Base-by-base conservation (phyloP, 2,113 vertebrate species). In the Mohoua ochrocephala region DNA sequence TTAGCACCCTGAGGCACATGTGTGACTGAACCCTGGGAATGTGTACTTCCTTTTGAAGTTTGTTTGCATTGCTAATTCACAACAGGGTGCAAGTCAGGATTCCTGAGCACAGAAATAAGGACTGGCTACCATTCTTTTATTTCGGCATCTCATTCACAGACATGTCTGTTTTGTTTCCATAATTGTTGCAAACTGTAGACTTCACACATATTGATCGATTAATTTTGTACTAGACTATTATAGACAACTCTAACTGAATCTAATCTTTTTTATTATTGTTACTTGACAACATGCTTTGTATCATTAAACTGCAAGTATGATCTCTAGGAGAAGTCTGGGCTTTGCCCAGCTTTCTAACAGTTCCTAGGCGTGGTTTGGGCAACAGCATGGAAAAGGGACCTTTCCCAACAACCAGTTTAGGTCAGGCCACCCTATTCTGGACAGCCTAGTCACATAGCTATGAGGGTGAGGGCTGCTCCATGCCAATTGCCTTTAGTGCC, bases 21-120 rank as follows among this genome's bases (percentile, higher is more conserved):
- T 59, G 64, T 71, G 61, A 45, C 7, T 92, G 84, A 92, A 85
- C 45, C 61, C 59, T 44, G 33, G 52, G 64, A 67, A 91, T 61
- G 26, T 47, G 5, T 69, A 23, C 53, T 70, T 91, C 61, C 64
- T 80, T 96, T 88, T 96, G 93, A 96, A 95, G 83, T 84, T 64
- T 92, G 73, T 42, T 87, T 91, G 52, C 52, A 54, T 90, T 86
- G 71, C 78, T 93, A 95, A 94, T 91, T 91, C 94, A 86, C 87
- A 78, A 37, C 75, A 89, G 78, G 81, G 65, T 94, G 60, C 49
- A 76, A 94, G 39, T 54, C 56, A 71, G 65, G 61, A 50, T 86
- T 84, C 57, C 64, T 47, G 70, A 93, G 63, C 41, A 50, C 56
- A 91, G 78, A 93, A 95, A 49, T 71, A 67, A 54, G 39, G 45